phyloP scores from a whole-genome alignment of 1,140 invertebrate species.

The Mya arenaria region DNA sequence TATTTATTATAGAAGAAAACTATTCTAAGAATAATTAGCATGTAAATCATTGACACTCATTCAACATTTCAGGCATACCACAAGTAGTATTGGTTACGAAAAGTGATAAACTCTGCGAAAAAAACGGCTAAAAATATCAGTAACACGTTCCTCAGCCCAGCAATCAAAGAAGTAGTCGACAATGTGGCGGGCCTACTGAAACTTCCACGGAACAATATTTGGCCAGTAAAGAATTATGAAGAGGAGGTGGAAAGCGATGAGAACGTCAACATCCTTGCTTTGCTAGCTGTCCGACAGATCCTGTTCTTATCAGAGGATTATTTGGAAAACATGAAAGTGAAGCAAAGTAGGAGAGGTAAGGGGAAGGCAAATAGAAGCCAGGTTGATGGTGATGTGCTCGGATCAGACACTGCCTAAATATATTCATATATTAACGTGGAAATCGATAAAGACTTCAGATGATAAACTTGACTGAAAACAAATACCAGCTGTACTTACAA shows the following conservation, averaged over 20 bases:
- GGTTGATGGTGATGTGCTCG: too few species aligned
- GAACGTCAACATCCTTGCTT: conserved; percentile 23
- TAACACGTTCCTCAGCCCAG: background rate
- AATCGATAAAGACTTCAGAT: too few species aligned
- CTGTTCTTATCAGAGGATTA: conserved; percentile 41
- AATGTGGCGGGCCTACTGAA: conserved; percentile 26
- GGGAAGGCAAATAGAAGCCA: too few species aligned
- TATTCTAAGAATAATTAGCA: too few species aligned
- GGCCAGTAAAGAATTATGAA: conserved; percentile 47
- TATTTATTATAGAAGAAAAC: too few species aligned
- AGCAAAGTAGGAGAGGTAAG: conserved; percentile 1
- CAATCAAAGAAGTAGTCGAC: conserved; percentile 20
- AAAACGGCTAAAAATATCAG: conserved; percentile 5
- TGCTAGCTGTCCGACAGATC: conserved; percentile 16
- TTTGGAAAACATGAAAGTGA: conserved; percentile 15
- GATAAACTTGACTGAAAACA: too few species aligned
- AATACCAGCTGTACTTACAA: too few species aligned
- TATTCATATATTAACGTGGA: too few species aligned
- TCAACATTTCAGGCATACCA: conserved; percentile 17
- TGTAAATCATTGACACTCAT: too few species aligned
- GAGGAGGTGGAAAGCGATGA: conserved; percentile 21
- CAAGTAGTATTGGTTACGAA: conserved; percentile 44
- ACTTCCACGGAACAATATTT: conserved; percentile 24
- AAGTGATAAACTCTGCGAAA: conserved; percentile 16
- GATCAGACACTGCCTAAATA: too few species aligned